Evolutionary conservation across 2,113 vertebrate species (phyloP), one percentile per base, ranked within the genome.

Genomic region (Ciconia maguari): DNA sequence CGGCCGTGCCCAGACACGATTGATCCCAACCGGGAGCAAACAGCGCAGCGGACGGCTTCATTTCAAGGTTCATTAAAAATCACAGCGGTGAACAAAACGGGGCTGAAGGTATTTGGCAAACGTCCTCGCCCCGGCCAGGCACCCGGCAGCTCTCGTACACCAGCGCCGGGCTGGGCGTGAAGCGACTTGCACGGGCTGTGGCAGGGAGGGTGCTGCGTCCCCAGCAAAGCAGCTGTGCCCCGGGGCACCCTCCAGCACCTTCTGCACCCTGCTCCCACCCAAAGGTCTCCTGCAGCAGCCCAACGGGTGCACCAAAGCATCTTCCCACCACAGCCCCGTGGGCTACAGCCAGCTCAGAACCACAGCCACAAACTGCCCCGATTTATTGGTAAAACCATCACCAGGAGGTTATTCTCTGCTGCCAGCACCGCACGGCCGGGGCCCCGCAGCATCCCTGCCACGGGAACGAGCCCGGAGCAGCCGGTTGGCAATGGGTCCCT

Each of bases 1-100:
- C 58, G 36, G 87, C 78, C 1, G 0, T 66, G 94, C 84, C 93
- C 5, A 2, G 60, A 10, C 14, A 16, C 0, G 57, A 70, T 1
- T 3, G 55, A 61, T 65, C 76, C 87, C 30, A 1, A 5, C 5
- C 1, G 0, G 36, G 27, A 88, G n/a, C 60, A 8, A 10, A 19
- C 22, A 41, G 74, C 2, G 0, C 72, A 1, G 21, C 1, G 0
- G 30, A 15, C 0, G 0, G 65, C 2, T 9, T 20, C 52, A 36
- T 62, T 81, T 38, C 27, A 29, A 79, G 89, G 69, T 38, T 93
- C 84, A 10, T 14, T 24, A 8, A 9, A 20, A 38, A 42, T 8
- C 64, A 7, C 68, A 25, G 78, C 0, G 0, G n/a, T 2, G 46
- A 71, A 57, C 1, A 3, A 46, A 66, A 25, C 0, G 3, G 65